phyloP scores from a whole-genome alignment of 2,888 invertebrate species.

The Eulithis prunata region DNA sequence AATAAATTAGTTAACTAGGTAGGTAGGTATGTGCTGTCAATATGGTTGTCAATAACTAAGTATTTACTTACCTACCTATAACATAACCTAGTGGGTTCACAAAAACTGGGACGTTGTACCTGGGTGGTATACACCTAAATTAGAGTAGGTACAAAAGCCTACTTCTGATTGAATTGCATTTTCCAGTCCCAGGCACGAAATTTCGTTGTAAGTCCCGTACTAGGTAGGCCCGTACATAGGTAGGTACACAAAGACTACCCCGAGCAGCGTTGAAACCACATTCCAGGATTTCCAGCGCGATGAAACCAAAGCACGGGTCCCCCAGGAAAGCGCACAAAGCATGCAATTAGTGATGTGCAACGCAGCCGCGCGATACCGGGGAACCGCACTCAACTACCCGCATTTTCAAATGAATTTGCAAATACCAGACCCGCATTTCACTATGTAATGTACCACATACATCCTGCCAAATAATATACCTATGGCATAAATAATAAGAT shows the following conservation, averaged over 20 bases:
- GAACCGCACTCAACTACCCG: slow-evolving; percentile 7
- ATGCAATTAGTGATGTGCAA: slow-evolving; percentile 33
- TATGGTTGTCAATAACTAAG: too few relatives aligned
- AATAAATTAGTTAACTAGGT: too few relatives aligned
- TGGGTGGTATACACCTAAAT: too few relatives aligned
- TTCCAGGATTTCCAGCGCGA: slow-evolving; percentile 16
- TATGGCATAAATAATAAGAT: slow-evolving; percentile 38
- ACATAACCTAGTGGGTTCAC: too few relatives aligned
- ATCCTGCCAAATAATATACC: too few relatives aligned
- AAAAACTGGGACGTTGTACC: too few relatives aligned
- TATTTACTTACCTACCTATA: too few relatives aligned
- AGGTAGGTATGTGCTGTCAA: too few relatives aligned
- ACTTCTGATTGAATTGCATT: too few relatives aligned
- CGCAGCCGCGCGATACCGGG: slow-evolving; percentile 8
- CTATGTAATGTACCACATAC: neutral
- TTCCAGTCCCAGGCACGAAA: too few relatives aligned
- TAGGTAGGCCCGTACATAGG: neutral
- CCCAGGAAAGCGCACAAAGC: slow-evolving; percentile 24
- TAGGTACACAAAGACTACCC: neutral
- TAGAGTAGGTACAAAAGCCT: too few relatives aligned
- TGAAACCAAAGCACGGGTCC: slow-evolving; percentile 7
- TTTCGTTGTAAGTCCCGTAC: too few relatives aligned
- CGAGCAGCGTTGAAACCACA: slow-evolving; percentile 8
- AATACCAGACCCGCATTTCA: slow-evolving; percentile 27
- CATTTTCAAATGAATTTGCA: slow-evolving; percentile 29